These are phyloP conservation scores for Perizoma affinitatum DNA, from an alignment of 2,888 invertebrate species.

Conservation along the genomic window DNA sequence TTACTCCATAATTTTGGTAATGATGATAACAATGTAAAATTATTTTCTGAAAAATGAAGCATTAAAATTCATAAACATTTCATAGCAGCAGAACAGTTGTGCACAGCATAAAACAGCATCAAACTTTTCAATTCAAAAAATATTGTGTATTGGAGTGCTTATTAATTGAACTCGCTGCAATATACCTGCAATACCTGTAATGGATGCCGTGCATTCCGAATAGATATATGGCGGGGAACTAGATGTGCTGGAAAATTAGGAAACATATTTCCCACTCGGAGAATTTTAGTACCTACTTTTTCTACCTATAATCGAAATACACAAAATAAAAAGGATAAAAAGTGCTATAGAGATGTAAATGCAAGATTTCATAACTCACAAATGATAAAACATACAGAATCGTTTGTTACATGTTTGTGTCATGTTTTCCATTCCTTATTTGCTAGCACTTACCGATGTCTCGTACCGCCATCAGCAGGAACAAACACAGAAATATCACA, in stretches of 20 bases:
- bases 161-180: background rate
- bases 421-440: constrained; percentile 20
- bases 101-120: too few species aligned
- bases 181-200: background rate
- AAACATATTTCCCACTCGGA: too few species aligned
- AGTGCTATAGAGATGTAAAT: background rate
- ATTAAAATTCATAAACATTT: background rate
- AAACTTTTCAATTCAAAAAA: too few species aligned
- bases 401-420: constrained; percentile 16
- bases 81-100: background rate
- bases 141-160: too few species aligned
- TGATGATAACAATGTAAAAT: background rate
- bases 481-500: constrained; percentile 1
- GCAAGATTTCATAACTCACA: background rate
- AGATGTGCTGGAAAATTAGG: background rate
- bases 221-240: background rate
- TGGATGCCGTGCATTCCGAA: background rate
- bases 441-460: constrained; percentile 36
- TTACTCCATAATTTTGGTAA: background rate
- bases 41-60: background rate
- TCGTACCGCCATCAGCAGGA: constrained; percentile 17
- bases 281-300: background rate
- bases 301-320: background rate
- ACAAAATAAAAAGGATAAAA: background rate
- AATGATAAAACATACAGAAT: constrained; percentile 9